Conservation (phyloP, 2,888 invertebrate genomes). For the Heliconius cydno region DNA sequence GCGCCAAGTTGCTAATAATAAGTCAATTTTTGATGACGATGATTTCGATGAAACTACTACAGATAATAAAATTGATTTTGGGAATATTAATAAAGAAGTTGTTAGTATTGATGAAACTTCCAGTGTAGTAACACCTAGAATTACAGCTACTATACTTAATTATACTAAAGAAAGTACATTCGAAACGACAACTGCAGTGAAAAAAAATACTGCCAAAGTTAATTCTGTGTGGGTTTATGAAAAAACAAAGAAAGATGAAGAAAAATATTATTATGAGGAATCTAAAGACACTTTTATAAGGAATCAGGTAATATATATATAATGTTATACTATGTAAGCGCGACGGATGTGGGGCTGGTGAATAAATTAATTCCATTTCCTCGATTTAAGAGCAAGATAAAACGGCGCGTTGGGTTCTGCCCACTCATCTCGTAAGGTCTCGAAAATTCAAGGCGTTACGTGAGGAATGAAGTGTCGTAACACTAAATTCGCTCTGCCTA, state of each 20-base stretch:
- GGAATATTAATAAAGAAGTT: constrained; percentile 20
- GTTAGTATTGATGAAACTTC: constrained; percentile 21
- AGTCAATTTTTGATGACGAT: constrained; percentile 46
- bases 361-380: background rate
- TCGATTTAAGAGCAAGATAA: background rate
- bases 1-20: constrained; percentile 53
- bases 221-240: constrained; percentile 4
- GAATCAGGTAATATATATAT: constrained; percentile 54
- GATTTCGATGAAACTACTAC: constrained; percentile 49
- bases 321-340: background rate
- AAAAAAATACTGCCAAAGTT: background rate
- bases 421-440: background rate
- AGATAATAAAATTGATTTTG: constrained; percentile 20
- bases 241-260: background rate
- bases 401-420: background rate
- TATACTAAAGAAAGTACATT: constrained; percentile 27
- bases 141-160: background rate
- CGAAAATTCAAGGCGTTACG: background rate
- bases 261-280: constrained; percentile 31
- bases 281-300: constrained; percentile 55
- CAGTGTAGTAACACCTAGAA: constrained; percentile 24
- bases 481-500: background rate
- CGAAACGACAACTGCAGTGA: constrained; percentile 17
- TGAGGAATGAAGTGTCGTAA: background rate
- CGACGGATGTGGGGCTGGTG: background rate